Evolutionary conservation across 53 echinoderm and acorn worm species (phyloP).

Genomic region (Holothuria scabra): DNA sequence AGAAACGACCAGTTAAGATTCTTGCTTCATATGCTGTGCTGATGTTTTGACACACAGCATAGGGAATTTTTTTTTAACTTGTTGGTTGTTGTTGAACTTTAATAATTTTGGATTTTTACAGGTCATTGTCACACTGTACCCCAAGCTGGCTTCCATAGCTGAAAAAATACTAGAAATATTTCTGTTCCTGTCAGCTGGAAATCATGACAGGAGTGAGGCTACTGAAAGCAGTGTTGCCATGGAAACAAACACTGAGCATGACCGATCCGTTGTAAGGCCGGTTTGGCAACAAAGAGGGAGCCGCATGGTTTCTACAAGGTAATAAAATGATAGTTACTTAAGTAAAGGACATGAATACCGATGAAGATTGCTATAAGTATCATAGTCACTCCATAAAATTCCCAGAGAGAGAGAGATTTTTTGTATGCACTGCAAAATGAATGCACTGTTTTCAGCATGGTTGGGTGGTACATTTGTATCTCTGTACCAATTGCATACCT

Average conservation of each 20-base stretch:
- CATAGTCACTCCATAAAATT: background rate
- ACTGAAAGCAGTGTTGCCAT: background rate
- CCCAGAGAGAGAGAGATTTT: background rate
- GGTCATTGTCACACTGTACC: slow-evolving; percentile 81
- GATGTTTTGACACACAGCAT: too few relatives aligned
- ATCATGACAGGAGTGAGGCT: slow-evolving; percentile 60
- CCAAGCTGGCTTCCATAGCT: slow-evolving; percentile 73
- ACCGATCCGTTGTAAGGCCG: background rate
- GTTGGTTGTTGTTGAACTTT: background rate
- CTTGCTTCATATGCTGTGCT: too few relatives aligned
- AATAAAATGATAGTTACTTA: too few relatives aligned
- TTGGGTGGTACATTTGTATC: too few relatives aligned
- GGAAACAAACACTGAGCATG: background rate
- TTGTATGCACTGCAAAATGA: background rate
- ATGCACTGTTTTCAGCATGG: too few relatives aligned
- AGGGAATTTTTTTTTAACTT: too few relatives aligned
- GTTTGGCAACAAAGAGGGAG: slow-evolving; percentile 33
- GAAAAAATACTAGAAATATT: slow-evolving; percentile 88
- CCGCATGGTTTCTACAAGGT: slow-evolving; percentile 25
- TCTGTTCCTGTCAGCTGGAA: slow-evolving; percentile 77
- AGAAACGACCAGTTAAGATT: too few relatives aligned
- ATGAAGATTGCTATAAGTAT: background rate
- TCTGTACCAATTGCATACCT: too few relatives aligned
- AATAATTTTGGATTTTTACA: slow-evolving; percentile 5
- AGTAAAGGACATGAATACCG: too few relatives aligned